Base-by-base conservation (phyloP, 1,140 invertebrate genomes). In the Chrysomallon squamiferum region DNA sequence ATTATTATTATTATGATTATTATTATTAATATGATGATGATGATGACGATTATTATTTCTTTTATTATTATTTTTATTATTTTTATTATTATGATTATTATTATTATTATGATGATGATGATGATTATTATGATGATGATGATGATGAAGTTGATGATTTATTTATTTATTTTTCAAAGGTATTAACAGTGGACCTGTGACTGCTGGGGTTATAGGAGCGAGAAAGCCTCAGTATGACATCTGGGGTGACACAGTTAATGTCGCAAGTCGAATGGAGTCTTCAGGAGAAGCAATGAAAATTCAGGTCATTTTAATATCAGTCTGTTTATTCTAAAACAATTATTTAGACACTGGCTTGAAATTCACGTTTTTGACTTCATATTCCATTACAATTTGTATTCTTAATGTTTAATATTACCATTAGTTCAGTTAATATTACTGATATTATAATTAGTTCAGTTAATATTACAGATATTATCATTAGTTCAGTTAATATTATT, bases 231-330 rank as follows among this genome's bases (percentile, higher is more conserved):
- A 95, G 13, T 95, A 88, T 75, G 93, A 97, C 81, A 95, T 97
- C 70, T 96, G 95, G 95, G 95, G 95, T 0, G 93, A 97, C 85
- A 92, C 94, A 0, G 95, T 97, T 0, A 97, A 97, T 85, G 93
- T 97, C 88, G 94, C 95, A 1, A 95, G 94, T 7, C 88, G 95
- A 74, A 95, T 98, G 95, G 96, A 98, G 81, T 96, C 94, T 79
- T 96, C 94, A 1, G 95, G 96, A 27, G 67, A 95, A 88, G 91
- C 94, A 65, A 94, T 94, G 13, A 94, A 92, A 75, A 95, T 98
- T 75, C 96, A 98, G 89, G 94, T 95, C 35, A 38, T 38, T 38
- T 38, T 5, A 38, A 52, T 47, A 20, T 30, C 0, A 15, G n/a
- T 45, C 2, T n/a, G 56, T 9, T 32, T 29, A 35, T 4, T 9